phyloP scores from a whole-genome alignment of 2,797 vertebrate species.

The Pachyuromys duprasi region DNA sequence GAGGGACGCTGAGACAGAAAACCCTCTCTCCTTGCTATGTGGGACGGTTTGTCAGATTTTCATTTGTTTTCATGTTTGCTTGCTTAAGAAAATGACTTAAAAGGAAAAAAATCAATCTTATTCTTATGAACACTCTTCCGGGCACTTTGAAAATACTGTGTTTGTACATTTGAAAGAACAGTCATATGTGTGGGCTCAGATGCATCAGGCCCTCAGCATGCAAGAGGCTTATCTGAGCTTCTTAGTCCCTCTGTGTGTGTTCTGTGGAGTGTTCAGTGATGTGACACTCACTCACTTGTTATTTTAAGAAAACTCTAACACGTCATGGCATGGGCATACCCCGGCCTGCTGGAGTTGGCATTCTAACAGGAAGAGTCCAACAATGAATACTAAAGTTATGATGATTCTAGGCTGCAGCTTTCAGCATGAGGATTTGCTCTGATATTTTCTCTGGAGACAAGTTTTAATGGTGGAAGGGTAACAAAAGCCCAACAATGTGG shows the following conservation, averaged over 20 bases:
- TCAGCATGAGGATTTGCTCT: not conserved
- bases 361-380: constrained; percentile 12
- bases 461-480: not conserved
- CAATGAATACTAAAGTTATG: not conserved
- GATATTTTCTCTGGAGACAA: constrained; percentile 12
- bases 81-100: constrained; percentile 8
- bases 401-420: not conserved
- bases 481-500: not conserved
- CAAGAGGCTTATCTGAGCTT: not conserved
- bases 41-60: not conserved
- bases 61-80: not conserved
- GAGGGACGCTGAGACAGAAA: not conserved
- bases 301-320: not conserved
- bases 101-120: not conserved
- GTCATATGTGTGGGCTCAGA: not conserved
- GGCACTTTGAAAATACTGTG: not conserved
- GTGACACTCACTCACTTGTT: not conserved
- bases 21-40: not conserved
- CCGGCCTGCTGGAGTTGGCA: not conserved
- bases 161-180: not conserved
- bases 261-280: not conserved
- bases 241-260: not conserved
- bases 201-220: not conserved
- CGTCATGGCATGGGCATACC: not conserved
- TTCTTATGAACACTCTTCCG: not conserved